Percentiles rank a stretch among this genome's conserved stretches.
phyloP scores from a whole-genome alignment of 2,797 vertebrate genomes.

The Scomberomorus guttatus region DNA sequence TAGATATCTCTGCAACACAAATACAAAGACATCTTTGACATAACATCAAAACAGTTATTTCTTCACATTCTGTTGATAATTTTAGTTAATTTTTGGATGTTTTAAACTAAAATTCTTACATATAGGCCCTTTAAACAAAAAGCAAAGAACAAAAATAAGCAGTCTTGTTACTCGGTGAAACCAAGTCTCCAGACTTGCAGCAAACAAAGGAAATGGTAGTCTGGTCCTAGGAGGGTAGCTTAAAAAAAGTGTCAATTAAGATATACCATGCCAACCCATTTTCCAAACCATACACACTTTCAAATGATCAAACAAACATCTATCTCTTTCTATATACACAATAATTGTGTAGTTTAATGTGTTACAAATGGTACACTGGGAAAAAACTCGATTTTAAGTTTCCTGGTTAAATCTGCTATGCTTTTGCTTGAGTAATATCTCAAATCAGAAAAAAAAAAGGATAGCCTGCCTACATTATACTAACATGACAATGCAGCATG shows the following conservation, averaged over 20 bases:
- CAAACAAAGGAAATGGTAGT: not conserved
- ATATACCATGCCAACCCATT: not conserved
- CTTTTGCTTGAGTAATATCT: conserved; percentile 12
- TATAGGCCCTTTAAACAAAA: too few relatives aligned
- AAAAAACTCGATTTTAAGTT: not conserved
- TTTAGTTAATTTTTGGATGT: too few relatives aligned
- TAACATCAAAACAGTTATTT: too few relatives aligned
- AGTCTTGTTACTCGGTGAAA: too few relatives aligned
- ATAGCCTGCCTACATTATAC: not conserved
- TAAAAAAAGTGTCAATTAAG: not conserved
- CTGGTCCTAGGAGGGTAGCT: not conserved
- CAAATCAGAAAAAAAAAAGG: too few relatives aligned
- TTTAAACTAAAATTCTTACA: too few relatives aligned
- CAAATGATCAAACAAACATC: not conserved
- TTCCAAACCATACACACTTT: not conserved
- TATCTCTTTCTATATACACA: not conserved
- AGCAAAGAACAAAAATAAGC: too few relatives aligned
- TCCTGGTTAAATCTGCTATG: not conserved
- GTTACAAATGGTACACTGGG: not conserved
- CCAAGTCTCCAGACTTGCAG: not conserved
- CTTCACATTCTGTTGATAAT: too few relatives aligned
- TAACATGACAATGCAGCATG: conserved; percentile 17
- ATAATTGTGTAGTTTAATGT: not conserved
- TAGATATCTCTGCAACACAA: too few relatives aligned
- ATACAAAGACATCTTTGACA: too few relatives aligned